These are phyloP conservation scores for Prolemur simus DNA, from an alignment of 2,113 vertebrate genomes.

Conservation along the genomic window DNA sequence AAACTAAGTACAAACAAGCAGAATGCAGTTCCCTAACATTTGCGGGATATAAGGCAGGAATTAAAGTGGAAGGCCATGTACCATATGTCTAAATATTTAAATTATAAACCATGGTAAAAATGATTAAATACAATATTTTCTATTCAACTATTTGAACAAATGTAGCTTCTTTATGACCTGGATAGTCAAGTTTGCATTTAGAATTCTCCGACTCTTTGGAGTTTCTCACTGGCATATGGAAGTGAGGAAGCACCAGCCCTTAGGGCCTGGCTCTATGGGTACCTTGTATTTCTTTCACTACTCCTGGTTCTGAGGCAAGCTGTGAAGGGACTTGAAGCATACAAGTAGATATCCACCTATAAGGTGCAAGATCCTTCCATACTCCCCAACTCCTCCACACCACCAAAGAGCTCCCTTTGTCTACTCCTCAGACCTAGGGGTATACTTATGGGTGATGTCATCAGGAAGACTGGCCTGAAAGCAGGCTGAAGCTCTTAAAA, in stretches of 20 bases:
- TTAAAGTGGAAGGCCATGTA: neutral
- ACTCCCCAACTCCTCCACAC: accelerated
- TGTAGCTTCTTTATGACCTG: neutral
- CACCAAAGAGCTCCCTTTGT: neutral
- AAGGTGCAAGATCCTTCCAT: neutral
- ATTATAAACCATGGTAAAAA: neutral
- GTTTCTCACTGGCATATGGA: neutral
- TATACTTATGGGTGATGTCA: no score
- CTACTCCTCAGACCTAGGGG: no score
- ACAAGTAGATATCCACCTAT: neutral
- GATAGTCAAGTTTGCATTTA: neutral
- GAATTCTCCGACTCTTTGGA: neutral
- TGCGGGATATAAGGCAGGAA: neutral
- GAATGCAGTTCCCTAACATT: neutral
- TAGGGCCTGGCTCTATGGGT: accelerated
- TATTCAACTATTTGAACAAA: neutral
- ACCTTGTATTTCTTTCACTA: neutral
- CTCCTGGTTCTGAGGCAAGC: neutral
- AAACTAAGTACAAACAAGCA: neutral
- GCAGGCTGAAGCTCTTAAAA: neutral
- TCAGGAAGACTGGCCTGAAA: neutral
- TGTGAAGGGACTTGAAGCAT: neutral
- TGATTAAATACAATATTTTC: neutral
- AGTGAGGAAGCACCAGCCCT: neutral
- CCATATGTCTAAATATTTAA: neutral